Evolutionary conservation across 2,888 invertebrate species (phyloP).

Genomic region (Hesperia comma): DNA sequence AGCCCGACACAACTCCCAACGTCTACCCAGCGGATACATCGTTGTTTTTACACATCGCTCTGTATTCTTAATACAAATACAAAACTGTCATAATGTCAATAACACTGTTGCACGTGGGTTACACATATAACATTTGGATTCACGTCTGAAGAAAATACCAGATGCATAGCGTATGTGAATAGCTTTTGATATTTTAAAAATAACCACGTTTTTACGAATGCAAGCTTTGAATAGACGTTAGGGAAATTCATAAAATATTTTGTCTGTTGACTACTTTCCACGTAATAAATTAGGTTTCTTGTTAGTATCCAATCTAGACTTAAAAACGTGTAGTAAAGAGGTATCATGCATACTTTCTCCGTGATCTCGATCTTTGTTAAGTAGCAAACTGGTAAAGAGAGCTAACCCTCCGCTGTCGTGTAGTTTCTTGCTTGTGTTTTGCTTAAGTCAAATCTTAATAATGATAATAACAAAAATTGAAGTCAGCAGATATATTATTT

Average conservation of each 20-base stretch:
- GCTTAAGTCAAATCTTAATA: too few species aligned
- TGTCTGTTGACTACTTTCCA: constrained; percentile 11
- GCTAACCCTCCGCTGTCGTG: constrained; percentile 15
- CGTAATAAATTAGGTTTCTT: constrained; percentile 11
- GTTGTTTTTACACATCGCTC: constrained; percentile 27
- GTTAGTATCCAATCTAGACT: constrained; percentile 27
- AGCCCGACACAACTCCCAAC: constrained; percentile 38
- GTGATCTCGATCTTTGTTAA: constrained; percentile 24
- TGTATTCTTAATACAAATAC: constrained; percentile 25
- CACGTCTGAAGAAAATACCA: constrained; percentile 3
- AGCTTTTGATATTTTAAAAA: constrained; percentile 2
- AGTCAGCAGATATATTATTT: too few species aligned
- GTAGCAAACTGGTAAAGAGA: constrained; percentile 30
- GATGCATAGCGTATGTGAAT: neutral
- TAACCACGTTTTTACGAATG: neutral
- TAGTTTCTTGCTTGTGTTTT: constrained; percentile 14
- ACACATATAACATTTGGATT: constrained; percentile 12
- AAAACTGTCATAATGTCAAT: constrained; percentile 30
- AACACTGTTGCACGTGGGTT: constrained; percentile 17
- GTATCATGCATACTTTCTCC: constrained; percentile 24
- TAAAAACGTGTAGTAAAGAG: constrained; percentile 32
- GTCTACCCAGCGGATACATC: constrained; percentile 55
- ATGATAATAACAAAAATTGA: too few species aligned
- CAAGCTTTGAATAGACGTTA: neutral
- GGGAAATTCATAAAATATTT: neutral